Evolutionary conservation across 2,888 invertebrate genomes (phyloP), one percentile per base, ranked within the genome.

Genomic region (Carabus problematicus): DNA sequence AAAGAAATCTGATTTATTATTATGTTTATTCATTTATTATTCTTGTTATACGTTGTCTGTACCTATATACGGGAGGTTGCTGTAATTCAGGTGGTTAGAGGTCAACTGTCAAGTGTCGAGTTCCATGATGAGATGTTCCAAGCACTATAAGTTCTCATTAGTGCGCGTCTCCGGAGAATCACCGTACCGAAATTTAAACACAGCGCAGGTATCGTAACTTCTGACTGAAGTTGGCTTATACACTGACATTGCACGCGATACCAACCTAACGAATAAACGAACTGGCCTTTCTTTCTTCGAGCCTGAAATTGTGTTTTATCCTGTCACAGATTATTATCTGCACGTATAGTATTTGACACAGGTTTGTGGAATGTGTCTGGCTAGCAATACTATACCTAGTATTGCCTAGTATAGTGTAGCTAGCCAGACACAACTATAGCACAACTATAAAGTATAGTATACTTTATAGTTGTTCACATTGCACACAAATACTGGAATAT

Each of bases 71-170:
- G 2, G 6, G 29, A 29, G 29, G 29, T 29, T 16, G 12, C 19
- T 52, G 19, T 52, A 52, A 52, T 52, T 52, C 52, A 52, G 56
- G 29, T 39, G 1, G 29, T 12, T n/a, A 18, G 19, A 56, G 63
- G 63, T 63, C 58, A 58, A 47, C 66, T 59, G 59, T 66, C 66
- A 66, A 66, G 66, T 66, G 66, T 66, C 58, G 47, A 42, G 59
- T 66, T 66, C 58, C 66, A 63, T 58, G 66, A 58, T 45, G 41
- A 14, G 45, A 56, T 49, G 59, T 59, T 66, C 16, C 58, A 11
- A 11, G 14, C 14, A 18, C 19, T 58, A 40, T 66, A 66, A 66
- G 47, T 66, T 66, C 66, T 66, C 66, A 66, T 66, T 66, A 66
- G 40, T 9, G 39, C n/a, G 9, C 1, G 52, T 40, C 56, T 56